Percentiles rank a stretch among this genome's conserved stretches.
These are phyloP conservation scores for Notechis scutatus DNA, from an alignment of 2,113 vertebrate species.

Conservation along the genomic window DNA sequence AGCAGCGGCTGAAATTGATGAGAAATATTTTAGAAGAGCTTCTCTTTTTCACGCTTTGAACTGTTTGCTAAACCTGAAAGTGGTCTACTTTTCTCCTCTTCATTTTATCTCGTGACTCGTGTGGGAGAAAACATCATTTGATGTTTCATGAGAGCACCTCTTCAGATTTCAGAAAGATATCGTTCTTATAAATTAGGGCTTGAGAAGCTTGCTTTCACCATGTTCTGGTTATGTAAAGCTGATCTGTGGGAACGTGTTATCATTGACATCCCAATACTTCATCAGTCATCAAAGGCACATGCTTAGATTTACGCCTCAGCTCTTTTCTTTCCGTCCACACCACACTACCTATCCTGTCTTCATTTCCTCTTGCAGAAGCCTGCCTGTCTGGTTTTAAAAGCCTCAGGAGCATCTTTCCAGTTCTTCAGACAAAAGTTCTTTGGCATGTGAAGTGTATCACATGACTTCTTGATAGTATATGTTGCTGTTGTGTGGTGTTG, in stretches of 20 bases:
- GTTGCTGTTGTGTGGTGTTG: neutral
- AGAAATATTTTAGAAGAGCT: neutral
- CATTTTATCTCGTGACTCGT: neutral
- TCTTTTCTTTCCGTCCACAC: neutral
- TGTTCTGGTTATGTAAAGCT: neutral
- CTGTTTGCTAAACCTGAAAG: neutral
- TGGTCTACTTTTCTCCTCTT: neutral
- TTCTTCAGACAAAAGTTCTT: neutral
- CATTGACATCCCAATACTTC: neutral
- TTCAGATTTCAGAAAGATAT: neutral
- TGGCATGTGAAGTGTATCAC: neutral
- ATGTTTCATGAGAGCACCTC: neutral
- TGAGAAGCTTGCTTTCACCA: neutral
- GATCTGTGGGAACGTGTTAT: neutral
- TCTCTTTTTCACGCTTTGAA: neutral
- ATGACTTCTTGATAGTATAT: neutral
- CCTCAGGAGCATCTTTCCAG: neutral
- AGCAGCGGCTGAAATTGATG: neutral
- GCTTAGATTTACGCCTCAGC: neutral
- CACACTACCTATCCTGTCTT: neutral
- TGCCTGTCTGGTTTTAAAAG: neutral
- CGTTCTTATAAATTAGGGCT: neutral
- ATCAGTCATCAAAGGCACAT: too few relatives aligned
- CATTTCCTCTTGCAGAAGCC: neutral
- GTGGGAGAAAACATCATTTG: neutral